These are phyloP conservation scores for Ectemnius continuus DNA, from an alignment of 2,888 invertebrate genomes.

Conservation along the genomic window DNA sequence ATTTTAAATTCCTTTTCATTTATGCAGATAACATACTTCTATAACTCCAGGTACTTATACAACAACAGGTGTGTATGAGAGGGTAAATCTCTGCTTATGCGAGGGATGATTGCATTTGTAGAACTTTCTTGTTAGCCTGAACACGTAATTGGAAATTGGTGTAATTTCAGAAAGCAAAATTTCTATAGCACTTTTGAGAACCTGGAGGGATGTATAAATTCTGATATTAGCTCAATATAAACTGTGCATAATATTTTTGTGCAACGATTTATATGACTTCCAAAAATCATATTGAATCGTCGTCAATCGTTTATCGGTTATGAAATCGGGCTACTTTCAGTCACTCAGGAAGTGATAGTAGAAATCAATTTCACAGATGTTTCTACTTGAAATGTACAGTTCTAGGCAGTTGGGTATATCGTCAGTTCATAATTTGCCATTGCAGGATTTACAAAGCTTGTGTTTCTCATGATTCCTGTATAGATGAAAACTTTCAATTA, in stretches of 20 bases:
- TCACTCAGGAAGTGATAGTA: slow-evolving; percentile 20
- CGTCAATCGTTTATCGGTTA: slow-evolving; percentile 19
- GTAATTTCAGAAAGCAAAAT: slow-evolving; percentile 44
- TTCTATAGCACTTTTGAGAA: slow-evolving; percentile 47
- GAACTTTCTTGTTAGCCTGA: slow-evolving; percentile 26
- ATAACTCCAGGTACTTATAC: slow-evolving; percentile 45
- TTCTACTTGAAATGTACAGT: slow-evolving; percentile 9
- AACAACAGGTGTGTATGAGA: slow-evolving; percentile 41
- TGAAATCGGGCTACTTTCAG: slow-evolving; percentile 18
- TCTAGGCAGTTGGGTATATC: slow-evolving; percentile 11
- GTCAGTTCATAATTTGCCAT: slow-evolving; percentile 19
- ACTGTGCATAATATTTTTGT: slow-evolving; percentile 54
- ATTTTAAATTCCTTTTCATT: slow-evolving; percentile 40
- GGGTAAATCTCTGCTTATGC: slow-evolving; percentile 21
- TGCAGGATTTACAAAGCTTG: slow-evolving; percentile 11
- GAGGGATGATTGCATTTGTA: slow-evolving; percentile 31
- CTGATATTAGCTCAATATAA: slow-evolving; percentile 49
- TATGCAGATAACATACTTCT: slow-evolving; percentile 47
- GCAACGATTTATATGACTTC: slow-evolving; percentile 50
- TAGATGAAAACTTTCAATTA: slow-evolving; percentile 17
- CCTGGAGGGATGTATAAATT: slow-evolving; percentile 46
- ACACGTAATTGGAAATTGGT: slow-evolving; percentile 25
- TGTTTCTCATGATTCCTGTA: slow-evolving; percentile 14
- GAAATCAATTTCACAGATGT: slow-evolving; percentile 24
- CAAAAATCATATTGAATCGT: slow-evolving; percentile 26